Percentiles rank a stretch among this genome's conserved stretches.
Evolutionary conservation across 2,113 vertebrate genomes (phyloP).

Genomic region (Eurypyga helias): DNA sequence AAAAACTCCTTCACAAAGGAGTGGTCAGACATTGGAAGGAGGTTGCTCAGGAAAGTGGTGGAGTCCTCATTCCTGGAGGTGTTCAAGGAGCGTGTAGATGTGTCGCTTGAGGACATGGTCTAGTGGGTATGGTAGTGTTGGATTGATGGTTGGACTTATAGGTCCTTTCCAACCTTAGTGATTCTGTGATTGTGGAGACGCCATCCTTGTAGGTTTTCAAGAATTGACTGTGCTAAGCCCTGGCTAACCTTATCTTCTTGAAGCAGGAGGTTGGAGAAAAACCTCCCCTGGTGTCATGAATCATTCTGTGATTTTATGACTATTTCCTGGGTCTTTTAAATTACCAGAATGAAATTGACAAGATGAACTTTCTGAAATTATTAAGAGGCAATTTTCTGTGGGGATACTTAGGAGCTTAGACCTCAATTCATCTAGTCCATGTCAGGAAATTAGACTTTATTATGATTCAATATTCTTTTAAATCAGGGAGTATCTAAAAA

Average conservation of each 20-base stretch:
- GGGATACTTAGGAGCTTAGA: not conserved
- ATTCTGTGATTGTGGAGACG: not conserved
- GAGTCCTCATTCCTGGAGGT: no score
- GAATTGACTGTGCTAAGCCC: not conserved
- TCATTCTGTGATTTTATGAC: not conserved
- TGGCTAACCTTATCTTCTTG: not conserved
- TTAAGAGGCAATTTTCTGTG: not conserved
- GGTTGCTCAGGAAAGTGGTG: no score
- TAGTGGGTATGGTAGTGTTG: no score
- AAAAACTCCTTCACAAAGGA: no score
- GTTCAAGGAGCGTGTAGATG: no score
- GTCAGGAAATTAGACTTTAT: not conserved
- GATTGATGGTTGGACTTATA: no score
- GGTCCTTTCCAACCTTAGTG: no score
- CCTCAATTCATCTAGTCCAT: not conserved
- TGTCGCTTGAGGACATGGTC: no score
- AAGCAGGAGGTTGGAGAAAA: not conserved
- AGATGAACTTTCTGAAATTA: not conserved
- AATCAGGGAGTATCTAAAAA: not conserved
- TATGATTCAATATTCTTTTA: not conserved
- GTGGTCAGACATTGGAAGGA: no score
- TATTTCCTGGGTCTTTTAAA: not conserved
- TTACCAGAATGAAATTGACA: not conserved
- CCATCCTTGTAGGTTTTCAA: not conserved
- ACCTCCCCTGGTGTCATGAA: not conserved